Percentiles rank a stretch among this genome's conserved stretches.
Evolutionary conservation across 1,140 invertebrate species (phyloP).

Genomic region (Apolygus lucorum): DNA sequence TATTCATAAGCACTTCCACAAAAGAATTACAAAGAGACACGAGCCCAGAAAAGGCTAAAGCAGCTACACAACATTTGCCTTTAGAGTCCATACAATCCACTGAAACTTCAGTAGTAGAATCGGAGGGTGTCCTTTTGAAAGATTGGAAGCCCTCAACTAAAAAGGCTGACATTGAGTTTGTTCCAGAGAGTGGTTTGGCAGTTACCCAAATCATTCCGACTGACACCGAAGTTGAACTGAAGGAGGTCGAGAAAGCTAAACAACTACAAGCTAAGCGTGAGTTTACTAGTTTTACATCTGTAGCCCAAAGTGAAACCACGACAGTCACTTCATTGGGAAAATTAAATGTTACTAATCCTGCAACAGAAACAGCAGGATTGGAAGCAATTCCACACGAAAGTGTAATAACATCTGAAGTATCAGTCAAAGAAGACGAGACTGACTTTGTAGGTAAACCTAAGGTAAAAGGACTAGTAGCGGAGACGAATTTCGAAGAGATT

Average conservation of each 20-base stretch:
- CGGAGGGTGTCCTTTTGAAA: constrained; percentile 35
- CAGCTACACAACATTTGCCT: constrained; percentile 28
- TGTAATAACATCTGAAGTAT: constrained; percentile 40
- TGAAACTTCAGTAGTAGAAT: constrained; percentile 31
- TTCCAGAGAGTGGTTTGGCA: constrained; percentile 40
- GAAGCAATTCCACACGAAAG: constrained; percentile 41
- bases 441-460: constrained; percentile 31
- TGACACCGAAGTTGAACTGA: constrained; percentile 37
- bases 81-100: constrained; percentile 31
- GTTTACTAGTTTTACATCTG: constrained; percentile 26
- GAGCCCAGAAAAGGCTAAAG: constrained; percentile 24
- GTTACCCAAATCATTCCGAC: constrained; percentile 42
- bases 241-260: constrained; percentile 23
- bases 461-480: constrained; percentile 43
- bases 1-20: constrained; percentile 23
- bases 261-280: constrained; percentile 27
- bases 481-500: constrained; percentile 42
- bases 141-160: constrained; percentile 35
- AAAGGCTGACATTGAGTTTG: constrained; percentile 41
- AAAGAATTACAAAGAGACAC: background rate
- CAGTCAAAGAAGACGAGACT: constrained; percentile 30
- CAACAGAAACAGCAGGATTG: constrained; percentile 25
- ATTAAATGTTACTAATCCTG: constrained; percentile 11
- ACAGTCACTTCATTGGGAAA: constrained; percentile 25
- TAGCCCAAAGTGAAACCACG: constrained; percentile 36